Percentiles rank a stretch among this genome's conserved stretches.
These are phyloP conservation scores for Epinephelus lanceolatus DNA, from an alignment of 2,113 vertebrate species.

Conservation along the genomic window DNA sequence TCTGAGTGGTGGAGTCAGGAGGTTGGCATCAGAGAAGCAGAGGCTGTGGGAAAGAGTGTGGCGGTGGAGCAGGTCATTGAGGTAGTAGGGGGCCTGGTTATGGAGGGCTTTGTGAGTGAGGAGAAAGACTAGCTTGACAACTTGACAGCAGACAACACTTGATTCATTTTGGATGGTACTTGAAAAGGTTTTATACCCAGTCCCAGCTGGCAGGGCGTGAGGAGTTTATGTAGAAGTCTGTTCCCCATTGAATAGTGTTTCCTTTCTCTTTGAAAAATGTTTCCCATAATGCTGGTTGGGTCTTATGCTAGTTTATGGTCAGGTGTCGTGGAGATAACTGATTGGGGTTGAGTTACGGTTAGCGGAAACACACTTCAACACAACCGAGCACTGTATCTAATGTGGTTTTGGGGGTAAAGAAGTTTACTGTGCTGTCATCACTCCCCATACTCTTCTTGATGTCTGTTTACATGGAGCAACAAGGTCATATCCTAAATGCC, in stretches of 20 bases:
- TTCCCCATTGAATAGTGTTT: not conserved
- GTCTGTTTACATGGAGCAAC: not conserved
- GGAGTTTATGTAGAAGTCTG: not conserved
- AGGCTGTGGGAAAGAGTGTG: too few species aligned
- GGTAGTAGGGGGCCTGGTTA: too few species aligned
- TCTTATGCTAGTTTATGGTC: not conserved
- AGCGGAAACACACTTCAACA: not conserved
- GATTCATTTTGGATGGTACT: not conserved
- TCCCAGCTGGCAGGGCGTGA: too few species aligned
- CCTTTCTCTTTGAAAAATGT: too few species aligned
- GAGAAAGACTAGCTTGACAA: too few species aligned
- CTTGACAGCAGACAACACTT: not conserved
- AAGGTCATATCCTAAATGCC: not conserved
- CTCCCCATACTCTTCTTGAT: not conserved
- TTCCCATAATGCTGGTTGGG: not conserved
- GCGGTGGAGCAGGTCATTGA: too few species aligned
- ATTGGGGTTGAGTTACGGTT: slow-evolving; percentile 7
- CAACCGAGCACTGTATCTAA: not conserved
- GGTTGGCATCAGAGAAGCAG: too few species aligned
- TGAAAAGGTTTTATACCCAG: not conserved
- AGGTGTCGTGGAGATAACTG: not conserved
- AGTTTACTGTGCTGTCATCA: not conserved
- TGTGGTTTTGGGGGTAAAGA: not conserved
- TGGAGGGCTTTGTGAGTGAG: too few species aligned
- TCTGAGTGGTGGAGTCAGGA: too few species aligned